These are phyloP conservation scores for Agrochola litura DNA, from an alignment of 2,888 invertebrate genomes.

Conservation along the genomic window DNA sequence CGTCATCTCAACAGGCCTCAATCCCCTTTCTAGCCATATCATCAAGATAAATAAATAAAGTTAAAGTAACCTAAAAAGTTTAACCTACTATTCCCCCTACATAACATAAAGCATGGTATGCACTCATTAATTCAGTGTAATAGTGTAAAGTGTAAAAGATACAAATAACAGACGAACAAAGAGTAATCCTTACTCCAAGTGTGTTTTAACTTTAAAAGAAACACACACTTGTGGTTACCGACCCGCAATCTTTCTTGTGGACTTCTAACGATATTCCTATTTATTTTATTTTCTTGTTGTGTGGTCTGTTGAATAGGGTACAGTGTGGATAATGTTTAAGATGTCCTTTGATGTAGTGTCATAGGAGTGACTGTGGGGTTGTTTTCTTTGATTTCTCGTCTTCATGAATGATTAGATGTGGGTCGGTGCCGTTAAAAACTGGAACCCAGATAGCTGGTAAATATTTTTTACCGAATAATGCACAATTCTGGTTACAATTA, in stretches of 20 bases:
- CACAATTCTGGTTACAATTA: not conserved
- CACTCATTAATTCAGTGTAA: constrained; percentile 51
- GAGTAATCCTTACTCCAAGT: constrained; percentile 12
- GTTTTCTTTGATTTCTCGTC: not conserved
- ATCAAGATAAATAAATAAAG: not conserved
- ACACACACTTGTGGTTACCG: constrained; percentile 27
- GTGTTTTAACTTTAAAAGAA: constrained; percentile 36
- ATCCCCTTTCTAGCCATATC: too few species aligned
- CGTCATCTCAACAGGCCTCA: too few species aligned
- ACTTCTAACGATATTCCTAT: constrained; percentile 25
- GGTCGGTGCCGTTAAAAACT: not conserved
- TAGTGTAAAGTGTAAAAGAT: constrained; percentile 37
- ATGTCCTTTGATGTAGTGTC: constrained; percentile 22
- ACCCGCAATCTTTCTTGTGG: constrained; percentile 12
- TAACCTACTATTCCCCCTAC: not conserved
- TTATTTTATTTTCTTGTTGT: constrained; percentile 38
- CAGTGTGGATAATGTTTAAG: constrained; percentile 17
- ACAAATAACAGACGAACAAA: constrained; percentile 47
- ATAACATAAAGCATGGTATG: constrained; percentile 1
- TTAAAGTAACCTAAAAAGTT: not conserved
- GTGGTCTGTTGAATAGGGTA: constrained; percentile 33
- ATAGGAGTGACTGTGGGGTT: not conserved
- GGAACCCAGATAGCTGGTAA: not conserved
- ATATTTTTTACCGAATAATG: not conserved
- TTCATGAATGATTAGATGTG: not conserved